Evolutionary conservation across 2,888 invertebrate genomes (phyloP).

Genomic region (Napeogenes sylphis): DNA sequence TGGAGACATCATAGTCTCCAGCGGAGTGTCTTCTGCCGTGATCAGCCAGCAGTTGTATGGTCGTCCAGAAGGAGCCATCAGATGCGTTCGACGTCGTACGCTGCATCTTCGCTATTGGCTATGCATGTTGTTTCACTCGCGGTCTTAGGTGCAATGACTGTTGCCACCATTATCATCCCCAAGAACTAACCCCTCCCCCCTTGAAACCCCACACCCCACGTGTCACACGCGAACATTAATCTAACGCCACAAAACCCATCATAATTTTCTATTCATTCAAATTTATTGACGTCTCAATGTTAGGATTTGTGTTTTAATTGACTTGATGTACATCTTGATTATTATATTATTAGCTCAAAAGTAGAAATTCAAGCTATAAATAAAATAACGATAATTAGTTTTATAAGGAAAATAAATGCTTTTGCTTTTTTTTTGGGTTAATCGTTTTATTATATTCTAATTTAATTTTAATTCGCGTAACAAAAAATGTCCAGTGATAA

Average conservation of each 20-base stretch:
- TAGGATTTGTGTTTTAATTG: slow-evolving; percentile 41
- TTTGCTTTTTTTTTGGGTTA: no score
- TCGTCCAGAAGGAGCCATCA: slow-evolving; percentile 79
- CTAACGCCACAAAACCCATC: slow-evolving; percentile 56
- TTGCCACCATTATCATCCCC: slow-evolving; percentile 52
- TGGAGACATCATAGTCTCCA: slow-evolving; percentile 60
- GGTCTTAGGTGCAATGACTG: slow-evolving; percentile 73
- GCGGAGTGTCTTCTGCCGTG: slow-evolving; percentile 69
- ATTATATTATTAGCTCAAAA: no score
- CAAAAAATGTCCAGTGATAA: slow-evolving; percentile 1
- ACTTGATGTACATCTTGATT: neutral
- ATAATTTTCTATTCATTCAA: slow-evolving; percentile 47
- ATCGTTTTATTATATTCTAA: no score
- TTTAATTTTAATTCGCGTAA: no score
- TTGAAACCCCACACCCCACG: slow-evolving; percentile 48
- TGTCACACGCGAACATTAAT: slow-evolving; percentile 74
- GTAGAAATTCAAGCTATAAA: no score
- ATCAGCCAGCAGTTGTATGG: slow-evolving; percentile 79
- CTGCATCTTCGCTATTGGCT: slow-evolving; percentile 50
- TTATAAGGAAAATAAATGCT: no score
- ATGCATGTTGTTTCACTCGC: slow-evolving; percentile 53
- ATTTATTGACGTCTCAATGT: slow-evolving; percentile 41
- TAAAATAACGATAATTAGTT: no score
- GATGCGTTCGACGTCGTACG: slow-evolving; percentile 64
- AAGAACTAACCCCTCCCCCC: slow-evolving; percentile 35